phyloP scores from a whole-genome alignment of 2,888 invertebrate genomes.

The Eulithis prunata region DNA sequence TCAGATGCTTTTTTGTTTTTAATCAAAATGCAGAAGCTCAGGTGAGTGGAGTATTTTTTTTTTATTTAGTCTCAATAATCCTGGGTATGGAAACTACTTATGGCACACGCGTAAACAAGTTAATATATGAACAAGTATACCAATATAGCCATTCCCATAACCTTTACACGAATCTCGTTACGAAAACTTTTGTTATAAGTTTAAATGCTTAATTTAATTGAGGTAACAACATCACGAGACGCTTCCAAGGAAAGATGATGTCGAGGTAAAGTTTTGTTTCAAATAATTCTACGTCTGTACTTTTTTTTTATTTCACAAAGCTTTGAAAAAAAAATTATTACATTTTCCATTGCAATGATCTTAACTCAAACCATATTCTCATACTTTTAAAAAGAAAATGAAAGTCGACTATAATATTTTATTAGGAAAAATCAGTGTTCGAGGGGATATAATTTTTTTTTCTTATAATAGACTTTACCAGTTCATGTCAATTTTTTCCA shows the following conservation, averaged over 20 bases:
- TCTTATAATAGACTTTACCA: too few species aligned
- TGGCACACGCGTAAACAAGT: too few species aligned
- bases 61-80: too few species aligned
- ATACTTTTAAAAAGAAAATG: too few species aligned
- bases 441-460: too few species aligned
- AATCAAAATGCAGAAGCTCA: constrained; percentile 20
- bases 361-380: too few species aligned
- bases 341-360: too few species aligned
- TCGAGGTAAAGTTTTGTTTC: constrained; percentile 49
- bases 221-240: constrained; percentile 52
- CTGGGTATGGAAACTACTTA: too few species aligned
- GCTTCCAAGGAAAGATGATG: constrained; percentile 48
- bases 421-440: too few species aligned
- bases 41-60: too few species aligned
- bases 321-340: background rate
- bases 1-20: constrained; percentile 31
- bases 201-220: constrained; percentile 60
- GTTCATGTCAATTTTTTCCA: too few species aligned
- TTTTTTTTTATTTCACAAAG: constrained; percentile 3
- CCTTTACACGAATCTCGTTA: constrained; percentile 42
- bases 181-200: constrained; percentile 50
- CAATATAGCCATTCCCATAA: constrained; percentile 14
- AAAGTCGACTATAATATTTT: too few species aligned
- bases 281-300: constrained; percentile 39
- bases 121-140: background rate